phyloP scores from a whole-genome alignment of 2,797 vertebrate genomes.

The Rhinatrema bivittatum region DNA sequence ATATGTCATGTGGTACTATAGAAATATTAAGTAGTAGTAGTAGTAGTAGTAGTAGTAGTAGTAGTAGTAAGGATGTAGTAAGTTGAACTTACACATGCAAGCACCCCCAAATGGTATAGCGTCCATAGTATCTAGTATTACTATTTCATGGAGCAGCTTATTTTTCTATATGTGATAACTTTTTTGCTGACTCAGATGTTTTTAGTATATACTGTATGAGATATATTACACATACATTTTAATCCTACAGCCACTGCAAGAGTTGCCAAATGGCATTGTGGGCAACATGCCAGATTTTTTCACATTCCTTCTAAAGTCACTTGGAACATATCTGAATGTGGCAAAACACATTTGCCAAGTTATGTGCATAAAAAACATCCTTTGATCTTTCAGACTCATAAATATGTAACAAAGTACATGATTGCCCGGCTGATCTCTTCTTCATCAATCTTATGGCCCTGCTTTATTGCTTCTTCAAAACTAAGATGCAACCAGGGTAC shows the following conservation, averaged over 20 bases:
- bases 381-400: conserved; percentile 68
- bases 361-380: conserved; percentile 64
- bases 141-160: too few relatives aligned
- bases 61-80: too few relatives aligned
- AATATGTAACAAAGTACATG: conserved; percentile 66
- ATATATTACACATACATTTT: conserved; percentile 47
- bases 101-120: too few relatives aligned
- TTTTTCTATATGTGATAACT: too few relatives aligned
- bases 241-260: too few relatives aligned
- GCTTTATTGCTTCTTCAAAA: conserved; percentile 60
- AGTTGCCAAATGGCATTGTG: conserved; percentile 58
- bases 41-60: too few relatives aligned
- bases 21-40: too few relatives aligned
- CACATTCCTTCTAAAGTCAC: conserved; percentile 57
- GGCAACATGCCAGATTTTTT: conserved; percentile 56
- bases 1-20: too few relatives aligned
- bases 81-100: too few relatives aligned
- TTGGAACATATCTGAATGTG: conserved; percentile 60
- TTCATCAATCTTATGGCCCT: conserved; percentile 57
- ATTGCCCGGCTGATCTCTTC: conserved; percentile 57
- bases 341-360: conserved; percentile 63
- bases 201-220: conserved; percentile 47
- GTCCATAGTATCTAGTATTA: too few relatives aligned
- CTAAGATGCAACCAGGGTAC: conserved; percentile 59
- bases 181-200: too few relatives aligned